A percentile compares a stretch with the other conserved stretches of the same genome.
These are phyloP conservation scores for Pangasius krempfi DNA, from an alignment of 2,797 vertebrate genomes.

Conservation along the genomic window DNA sequence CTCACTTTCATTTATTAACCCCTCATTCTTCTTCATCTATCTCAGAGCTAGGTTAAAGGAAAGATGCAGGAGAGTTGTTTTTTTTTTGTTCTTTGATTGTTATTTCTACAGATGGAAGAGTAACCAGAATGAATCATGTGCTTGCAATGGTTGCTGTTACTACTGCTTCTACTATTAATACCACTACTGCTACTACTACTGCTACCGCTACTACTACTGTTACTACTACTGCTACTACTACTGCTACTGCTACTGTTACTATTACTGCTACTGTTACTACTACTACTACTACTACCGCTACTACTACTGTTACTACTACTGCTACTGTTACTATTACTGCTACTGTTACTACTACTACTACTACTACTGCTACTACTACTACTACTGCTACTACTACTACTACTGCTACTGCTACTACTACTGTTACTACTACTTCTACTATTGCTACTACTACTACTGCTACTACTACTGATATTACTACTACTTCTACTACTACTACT, in stretches of 20 bases:
- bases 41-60: background rate
- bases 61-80: background rate
- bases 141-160: background rate
- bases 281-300: no score
- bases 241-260: background rate
- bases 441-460: no score
- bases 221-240: background rate
- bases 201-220: background rate
- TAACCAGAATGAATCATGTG: background rate
- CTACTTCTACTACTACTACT: no score
- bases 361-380: no score
- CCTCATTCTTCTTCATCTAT: slow-evolving; percentile 18
- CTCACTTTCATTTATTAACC: slow-evolving; percentile 2
- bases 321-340: no score
- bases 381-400: no score
- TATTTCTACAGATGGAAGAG: background rate
- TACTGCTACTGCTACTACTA: no score
- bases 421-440: no score
- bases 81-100: background rate
- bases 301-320: no score
- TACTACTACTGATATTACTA: no score
- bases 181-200: background rate
- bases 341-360: no score
- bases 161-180: background rate
- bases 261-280: no score